phyloP scores from a whole-genome alignment of 2,888 invertebrate species.

The Apomyelois bistriatella region DNA sequence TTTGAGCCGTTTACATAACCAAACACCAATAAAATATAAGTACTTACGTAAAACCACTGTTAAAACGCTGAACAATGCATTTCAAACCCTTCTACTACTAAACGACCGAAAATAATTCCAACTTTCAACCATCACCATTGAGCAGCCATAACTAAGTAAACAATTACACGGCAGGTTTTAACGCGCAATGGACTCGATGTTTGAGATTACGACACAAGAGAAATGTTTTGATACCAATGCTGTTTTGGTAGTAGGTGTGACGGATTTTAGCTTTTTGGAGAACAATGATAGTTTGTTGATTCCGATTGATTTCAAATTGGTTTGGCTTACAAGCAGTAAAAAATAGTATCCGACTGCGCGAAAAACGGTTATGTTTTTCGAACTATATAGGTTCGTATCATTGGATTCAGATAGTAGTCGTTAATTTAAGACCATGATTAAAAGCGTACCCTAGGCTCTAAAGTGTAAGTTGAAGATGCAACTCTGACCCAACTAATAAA shows the following conservation, averaged over 20 bases:
- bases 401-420: too few relatives aligned
- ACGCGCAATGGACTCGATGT: not conserved
- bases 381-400: too few relatives aligned
- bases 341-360: too few relatives aligned
- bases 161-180: not conserved
- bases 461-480: too few relatives aligned
- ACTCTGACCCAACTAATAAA: too few relatives aligned
- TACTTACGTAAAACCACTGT: slow-evolving; percentile 10
- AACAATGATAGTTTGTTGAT: not conserved
- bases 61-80: slow-evolving; percentile 4
- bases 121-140: slow-evolving; percentile 1
- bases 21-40: not conserved
- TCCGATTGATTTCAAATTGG: not conserved
- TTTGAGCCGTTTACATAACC: slow-evolving; percentile 5
- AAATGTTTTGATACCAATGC: not conserved
- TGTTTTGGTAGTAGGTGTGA: slow-evolving; percentile 1
- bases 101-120: not conserved
- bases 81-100: not conserved
- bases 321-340: too few relatives aligned
- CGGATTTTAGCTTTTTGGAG: not conserved
- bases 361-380: too few relatives aligned
- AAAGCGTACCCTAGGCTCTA: too few relatives aligned
- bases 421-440: too few relatives aligned
- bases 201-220: not conserved
- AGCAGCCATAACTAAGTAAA: not conserved